Base-by-base conservation (phyloP, 2,113 vertebrate species). In the Nothocercus julius region DNA sequence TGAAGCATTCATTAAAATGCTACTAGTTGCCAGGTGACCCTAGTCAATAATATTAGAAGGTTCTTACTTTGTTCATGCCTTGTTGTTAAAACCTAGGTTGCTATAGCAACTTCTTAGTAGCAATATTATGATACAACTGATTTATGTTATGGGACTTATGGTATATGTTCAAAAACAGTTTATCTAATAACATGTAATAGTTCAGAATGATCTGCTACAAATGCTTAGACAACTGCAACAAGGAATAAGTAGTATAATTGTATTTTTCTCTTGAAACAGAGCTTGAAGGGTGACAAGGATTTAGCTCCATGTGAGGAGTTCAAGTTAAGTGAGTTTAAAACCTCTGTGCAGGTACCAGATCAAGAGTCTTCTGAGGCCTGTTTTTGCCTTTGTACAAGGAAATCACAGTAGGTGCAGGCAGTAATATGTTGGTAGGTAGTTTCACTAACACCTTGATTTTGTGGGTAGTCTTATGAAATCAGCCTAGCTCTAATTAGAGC, bases 301-400 rank as follows among this genome's bases (percentile, higher is more conserved):
- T n/a, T 24, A 3, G 3, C 7, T 45, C 22, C 9, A 30, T 13
- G 1, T 9, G 8, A 53, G 7, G 18, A 67, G 5, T 9, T 42
- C 1, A 0, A n/a, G n/a, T 9, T 34, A 3, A 3, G 11, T 21
- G 30, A 7, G 3, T 9, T 34, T 25, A 36, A 91, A 36, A 62
- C 28, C 12, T 89, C 27, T 9, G 45, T n/a, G 36, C 34, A 2
- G 61, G 47, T 30, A n/a, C n/a, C 10, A 56, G 63, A 36, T 1
- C 6, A 21, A 54, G 51, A 42, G 32, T 20, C 27, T 24, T n/a
- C 44, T 20, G 1, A 49, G 34, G 36, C 34, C 49, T 25, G 27
- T 49, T 49, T 49, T 24, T 16, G 5, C 11, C 13, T 3, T 2
- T 6, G 9, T 6, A 2, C 22, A 6, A 22, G 2, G 19, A 56